phyloP scores from a whole-genome alignment of 2,113 vertebrate species.

The Nesogale talazaci region DNA sequence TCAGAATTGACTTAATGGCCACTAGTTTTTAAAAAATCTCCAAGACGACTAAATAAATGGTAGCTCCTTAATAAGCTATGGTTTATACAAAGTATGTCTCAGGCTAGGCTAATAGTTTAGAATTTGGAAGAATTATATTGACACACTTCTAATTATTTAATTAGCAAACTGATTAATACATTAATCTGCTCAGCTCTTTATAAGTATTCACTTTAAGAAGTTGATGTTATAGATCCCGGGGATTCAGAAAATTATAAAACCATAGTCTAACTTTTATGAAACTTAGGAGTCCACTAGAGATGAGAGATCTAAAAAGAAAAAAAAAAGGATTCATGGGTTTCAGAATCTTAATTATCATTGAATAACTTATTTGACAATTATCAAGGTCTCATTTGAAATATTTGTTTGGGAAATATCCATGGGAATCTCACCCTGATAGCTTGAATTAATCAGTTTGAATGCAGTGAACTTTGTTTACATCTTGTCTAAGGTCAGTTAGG shows the following conservation, averaged over 20 bases:
- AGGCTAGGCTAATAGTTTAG: neutral
- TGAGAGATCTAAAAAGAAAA: neutral
- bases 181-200: neutral
- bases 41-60: neutral
- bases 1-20: too few relatives aligned
- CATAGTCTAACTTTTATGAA: neutral
- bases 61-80: neutral
- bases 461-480: neutral
- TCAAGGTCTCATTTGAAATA: conserved; percentile 37
- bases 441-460: conserved; percentile 12
- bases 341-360: neutral
- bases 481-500: neutral
- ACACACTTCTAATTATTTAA: conserved; percentile 7
- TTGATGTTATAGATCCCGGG: neutral
- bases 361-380: neutral
- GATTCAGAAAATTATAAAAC: conserved; percentile 31
- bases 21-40: too few relatives aligned
- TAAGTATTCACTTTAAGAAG: neutral
- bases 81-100: conserved; percentile 9
- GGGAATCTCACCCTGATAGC: neutral
- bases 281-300: neutral
- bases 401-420: conserved; percentile 10
- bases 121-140: neutral
- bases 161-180: neutral
- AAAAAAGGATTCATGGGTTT: neutral